phyloP scores from a whole-genome alignment of 2,113 vertebrate genomes.

The Pithys albifrons region DNA sequence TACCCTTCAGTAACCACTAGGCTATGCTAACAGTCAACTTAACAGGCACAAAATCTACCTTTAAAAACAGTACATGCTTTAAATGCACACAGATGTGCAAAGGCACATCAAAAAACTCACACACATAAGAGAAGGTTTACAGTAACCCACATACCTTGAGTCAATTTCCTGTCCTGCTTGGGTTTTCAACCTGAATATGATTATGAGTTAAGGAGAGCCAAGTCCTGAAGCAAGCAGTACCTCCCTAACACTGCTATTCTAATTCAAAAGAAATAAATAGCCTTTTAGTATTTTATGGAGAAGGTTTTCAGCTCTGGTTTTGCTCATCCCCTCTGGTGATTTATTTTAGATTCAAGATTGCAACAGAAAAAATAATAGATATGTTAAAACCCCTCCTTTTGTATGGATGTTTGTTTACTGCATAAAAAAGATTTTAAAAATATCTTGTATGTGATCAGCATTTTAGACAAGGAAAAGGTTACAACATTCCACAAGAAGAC shows the following conservation, averaged over 20 bases:
- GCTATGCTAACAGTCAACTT: conserved; percentile 69
- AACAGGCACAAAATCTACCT: not conserved
- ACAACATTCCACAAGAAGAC: not conserved
- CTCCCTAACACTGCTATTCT: not conserved
- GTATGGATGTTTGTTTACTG: not conserved
- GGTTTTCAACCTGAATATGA: not conserved
- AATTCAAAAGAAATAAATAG: not conserved
- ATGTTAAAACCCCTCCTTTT: not conserved
- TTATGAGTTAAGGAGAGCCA: not conserved
- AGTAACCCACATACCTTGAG: not conserved
- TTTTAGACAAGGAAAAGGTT: not conserved
- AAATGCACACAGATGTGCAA: not conserved
- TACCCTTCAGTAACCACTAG: conserved; percentile 72
- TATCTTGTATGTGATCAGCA: not conserved
- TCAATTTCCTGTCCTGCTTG: not conserved
- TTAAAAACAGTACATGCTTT: not conserved
- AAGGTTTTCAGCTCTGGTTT: not conserved
- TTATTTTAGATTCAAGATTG: not conserved
- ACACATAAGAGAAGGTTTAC: not conserved
- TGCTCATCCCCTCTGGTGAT: not conserved
- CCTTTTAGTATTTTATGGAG: not conserved
- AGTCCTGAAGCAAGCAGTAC: not conserved
- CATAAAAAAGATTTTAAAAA: not conserved
- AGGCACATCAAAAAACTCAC: not conserved
- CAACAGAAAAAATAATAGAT: not conserved